Evolutionary conservation across 2,113 vertebrate species (phyloP).

Genomic region (Centropristis striata): DNA sequence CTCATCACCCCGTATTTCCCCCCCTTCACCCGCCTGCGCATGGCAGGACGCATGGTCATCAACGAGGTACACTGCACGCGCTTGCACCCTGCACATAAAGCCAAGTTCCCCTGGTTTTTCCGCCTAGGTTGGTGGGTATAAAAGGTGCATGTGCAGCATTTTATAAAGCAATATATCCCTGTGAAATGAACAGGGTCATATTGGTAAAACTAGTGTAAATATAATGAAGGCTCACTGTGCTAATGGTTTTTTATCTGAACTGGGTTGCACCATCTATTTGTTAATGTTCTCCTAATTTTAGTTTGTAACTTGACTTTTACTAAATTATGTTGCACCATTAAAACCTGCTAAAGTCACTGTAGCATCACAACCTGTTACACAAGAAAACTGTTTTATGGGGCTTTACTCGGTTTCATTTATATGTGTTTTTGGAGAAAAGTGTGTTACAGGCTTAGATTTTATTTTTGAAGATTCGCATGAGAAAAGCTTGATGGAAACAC

Average conservation of each 20-base stretch:
- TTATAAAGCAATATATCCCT: background rate
- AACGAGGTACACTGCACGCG: slow-evolving; percentile 77
- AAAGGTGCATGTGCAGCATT: background rate
- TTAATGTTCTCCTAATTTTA: background rate
- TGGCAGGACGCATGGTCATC: slow-evolving; percentile 82
- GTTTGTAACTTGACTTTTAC: background rate
- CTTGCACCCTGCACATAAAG: slow-evolving; percentile 23
- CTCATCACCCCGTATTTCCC: slow-evolving; percentile 82
- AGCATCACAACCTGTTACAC: background rate
- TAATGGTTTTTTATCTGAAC: too few relatives aligned
- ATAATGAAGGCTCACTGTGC: background rate
- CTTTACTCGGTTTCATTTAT: background rate
- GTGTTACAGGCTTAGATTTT: background rate
- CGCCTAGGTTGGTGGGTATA: slow-evolving; percentile 29
- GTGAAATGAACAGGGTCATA: background rate
- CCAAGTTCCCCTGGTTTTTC: slow-evolving; percentile 20
- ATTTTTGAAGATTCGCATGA: too few relatives aligned
- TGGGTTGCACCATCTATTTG: background rate
- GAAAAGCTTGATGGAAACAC: too few relatives aligned
- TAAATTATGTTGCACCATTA: background rate
- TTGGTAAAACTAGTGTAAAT: background rate
- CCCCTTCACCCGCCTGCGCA: slow-evolving; percentile 76
- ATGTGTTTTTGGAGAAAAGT: background rate
- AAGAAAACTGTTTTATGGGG: background rate
- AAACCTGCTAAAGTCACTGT: background rate